Conservation (phyloP, 2,113 vertebrate genomes). For the Chrysochloris asiatica region DNA sequence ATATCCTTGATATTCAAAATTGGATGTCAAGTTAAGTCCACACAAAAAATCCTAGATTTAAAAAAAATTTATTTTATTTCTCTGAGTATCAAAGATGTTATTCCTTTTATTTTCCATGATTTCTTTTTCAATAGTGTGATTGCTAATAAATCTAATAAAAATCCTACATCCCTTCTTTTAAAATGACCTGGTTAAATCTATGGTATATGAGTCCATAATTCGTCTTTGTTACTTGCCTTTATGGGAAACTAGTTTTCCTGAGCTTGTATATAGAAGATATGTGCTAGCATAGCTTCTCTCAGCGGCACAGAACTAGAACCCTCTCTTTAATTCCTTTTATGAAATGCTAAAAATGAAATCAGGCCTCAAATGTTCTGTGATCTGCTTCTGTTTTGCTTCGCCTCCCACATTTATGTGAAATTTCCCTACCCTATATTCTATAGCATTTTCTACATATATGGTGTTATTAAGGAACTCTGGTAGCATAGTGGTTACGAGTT, state of each 20-base stretch:
- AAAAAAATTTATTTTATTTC: no score
- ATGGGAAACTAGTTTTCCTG: constrained; percentile 34
- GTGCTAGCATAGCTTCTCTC: neutral
- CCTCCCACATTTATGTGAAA: neutral
- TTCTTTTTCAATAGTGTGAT: neutral
- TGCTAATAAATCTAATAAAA: constrained; percentile 18
- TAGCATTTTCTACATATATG: neutral
- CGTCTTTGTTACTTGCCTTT: neutral
- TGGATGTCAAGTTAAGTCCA: constrained; percentile 47
- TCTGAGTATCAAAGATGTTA: neutral
- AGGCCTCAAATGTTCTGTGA: neutral
- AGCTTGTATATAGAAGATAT: neutral
- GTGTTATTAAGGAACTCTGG: neutral
- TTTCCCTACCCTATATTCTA: neutral
- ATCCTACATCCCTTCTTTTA: constrained; percentile 21
- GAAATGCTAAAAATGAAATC: neutral
- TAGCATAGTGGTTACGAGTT: no score
- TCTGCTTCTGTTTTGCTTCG: neutral
- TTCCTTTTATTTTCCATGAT: neutral
- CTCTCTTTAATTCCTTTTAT: neutral
- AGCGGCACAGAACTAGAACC: neutral
- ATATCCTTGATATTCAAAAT: constrained; percentile 45
- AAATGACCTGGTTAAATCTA: neutral
- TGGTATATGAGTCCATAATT: neutral
- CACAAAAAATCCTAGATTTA: no score